Percentiles rank a stretch among this genome's conserved stretches.
phyloP scores from a whole-genome alignment of 2,113 vertebrate genomes.

The Bubo bubo region DNA sequence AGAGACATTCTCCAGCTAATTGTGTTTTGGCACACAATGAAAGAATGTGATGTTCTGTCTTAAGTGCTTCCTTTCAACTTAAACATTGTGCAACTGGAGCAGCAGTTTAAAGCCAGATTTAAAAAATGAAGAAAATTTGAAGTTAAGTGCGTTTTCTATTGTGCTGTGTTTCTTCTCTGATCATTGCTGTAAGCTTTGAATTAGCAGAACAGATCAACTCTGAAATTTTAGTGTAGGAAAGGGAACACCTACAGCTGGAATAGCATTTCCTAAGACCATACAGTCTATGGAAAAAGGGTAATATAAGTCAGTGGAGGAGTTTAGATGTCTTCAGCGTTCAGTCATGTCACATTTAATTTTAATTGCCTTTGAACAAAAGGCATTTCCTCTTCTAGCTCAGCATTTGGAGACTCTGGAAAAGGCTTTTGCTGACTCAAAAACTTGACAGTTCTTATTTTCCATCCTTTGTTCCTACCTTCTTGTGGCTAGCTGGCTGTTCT shows the following conservation, averaged over 20 bases:
- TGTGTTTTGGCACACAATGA: background rate
- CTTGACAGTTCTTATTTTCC: slow-evolving; percentile 8
- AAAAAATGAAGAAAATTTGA: background rate
- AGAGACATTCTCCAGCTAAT: slow-evolving; percentile 40
- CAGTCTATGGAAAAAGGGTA: background rate
- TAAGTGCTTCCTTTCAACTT: slow-evolving; percentile 42
- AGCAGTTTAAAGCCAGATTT: slow-evolving; percentile 35
- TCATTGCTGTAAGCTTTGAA: background rate
- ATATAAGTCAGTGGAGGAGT: slow-evolving; percentile 3
- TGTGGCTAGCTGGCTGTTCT: slow-evolving; percentile 25
- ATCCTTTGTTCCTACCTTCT: slow-evolving; percentile 11
- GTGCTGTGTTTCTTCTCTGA: background rate
- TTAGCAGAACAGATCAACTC: background rate
- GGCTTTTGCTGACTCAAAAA: slow-evolving; percentile 40
- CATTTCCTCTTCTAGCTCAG: slow-evolving; percentile 19
- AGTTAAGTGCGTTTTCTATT: background rate
- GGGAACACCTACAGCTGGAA: slow-evolving; percentile 1
- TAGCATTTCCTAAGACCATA: background rate
- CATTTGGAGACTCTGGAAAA: slow-evolving; percentile 25
- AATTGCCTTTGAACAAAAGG: slow-evolving; percentile 66
- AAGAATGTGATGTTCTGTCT: slow-evolving; percentile 51
- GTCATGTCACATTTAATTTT: slow-evolving; percentile 58
- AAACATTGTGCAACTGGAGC: slow-evolving; percentile 53
- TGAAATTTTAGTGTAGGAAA: background rate
- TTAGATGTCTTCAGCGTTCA: slow-evolving; percentile 17